Percentiles rank a stretch among this genome's conserved stretches.
Evolutionary conservation across 2,113 vertebrate species (phyloP).

Genomic region (Symphodus melops): DNA sequence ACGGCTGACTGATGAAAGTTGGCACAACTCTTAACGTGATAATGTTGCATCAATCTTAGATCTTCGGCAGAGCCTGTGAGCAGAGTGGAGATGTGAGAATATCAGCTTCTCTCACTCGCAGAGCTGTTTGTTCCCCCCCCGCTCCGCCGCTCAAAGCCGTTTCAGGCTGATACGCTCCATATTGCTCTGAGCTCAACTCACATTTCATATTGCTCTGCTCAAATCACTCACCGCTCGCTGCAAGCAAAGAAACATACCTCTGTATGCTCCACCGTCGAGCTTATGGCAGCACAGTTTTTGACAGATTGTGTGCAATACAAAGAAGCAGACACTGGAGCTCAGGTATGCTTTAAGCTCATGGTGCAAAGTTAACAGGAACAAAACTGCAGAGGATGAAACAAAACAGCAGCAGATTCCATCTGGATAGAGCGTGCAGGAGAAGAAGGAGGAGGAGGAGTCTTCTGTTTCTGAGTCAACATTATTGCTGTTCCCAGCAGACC

Average conservation of each 20-base stretch:
- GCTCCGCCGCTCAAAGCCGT: background rate
- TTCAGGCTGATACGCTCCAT: background rate
- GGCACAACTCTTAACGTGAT: background rate
- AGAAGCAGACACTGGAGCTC: too few relatives aligned
- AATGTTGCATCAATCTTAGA: background rate
- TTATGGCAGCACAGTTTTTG: background rate
- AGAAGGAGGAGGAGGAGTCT: too few relatives aligned
- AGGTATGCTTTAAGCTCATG: too few relatives aligned
- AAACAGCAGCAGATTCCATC: too few relatives aligned
- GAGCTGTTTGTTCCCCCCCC: background rate
- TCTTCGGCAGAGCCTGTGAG: constrained; percentile 1
- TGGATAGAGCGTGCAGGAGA: too few relatives aligned
- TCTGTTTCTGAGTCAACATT: too few relatives aligned
- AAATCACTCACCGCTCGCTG: background rate
- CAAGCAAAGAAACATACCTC: background rate
- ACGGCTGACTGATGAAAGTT: background rate
- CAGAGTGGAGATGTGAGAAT: constrained; percentile 4
- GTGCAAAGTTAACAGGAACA: too few relatives aligned
- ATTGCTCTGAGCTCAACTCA: background rate
- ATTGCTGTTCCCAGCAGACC: too few relatives aligned
- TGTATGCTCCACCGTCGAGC: background rate
- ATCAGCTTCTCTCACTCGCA: background rate
- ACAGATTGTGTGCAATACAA: background rate
- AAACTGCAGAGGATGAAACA: too few relatives aligned
- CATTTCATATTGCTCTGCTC: background rate